phyloP scores from a whole-genome alignment of 2,113 vertebrate genomes.

The Microtus montanus region DNA sequence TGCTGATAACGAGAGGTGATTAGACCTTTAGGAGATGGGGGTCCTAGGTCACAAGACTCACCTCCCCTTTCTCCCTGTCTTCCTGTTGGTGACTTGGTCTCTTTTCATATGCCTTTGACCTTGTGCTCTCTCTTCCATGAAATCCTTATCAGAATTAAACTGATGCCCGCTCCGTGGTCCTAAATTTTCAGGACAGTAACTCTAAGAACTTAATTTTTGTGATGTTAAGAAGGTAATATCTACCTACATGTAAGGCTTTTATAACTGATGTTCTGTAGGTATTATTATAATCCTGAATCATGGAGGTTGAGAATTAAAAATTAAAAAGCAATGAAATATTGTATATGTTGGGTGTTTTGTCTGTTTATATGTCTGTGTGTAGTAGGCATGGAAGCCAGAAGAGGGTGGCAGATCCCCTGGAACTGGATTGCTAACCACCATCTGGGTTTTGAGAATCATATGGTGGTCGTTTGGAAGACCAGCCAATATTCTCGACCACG shows the following conservation, averaged over 20 bases:
- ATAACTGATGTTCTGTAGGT: background rate
- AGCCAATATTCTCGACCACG: background rate
- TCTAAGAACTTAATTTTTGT: background rate
- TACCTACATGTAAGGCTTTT: background rate
- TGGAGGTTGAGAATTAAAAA: background rate
- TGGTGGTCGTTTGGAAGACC: background rate
- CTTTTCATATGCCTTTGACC: background rate
- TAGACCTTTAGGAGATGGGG: background rate
- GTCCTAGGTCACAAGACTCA: background rate
- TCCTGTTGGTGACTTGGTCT: background rate
- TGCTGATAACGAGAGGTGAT: background rate
- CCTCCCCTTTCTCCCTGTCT: background rate
- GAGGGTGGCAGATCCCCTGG: background rate
- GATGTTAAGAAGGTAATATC: background rate
- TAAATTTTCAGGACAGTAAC: background rate
- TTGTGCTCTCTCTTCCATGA: background rate
- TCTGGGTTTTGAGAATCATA: background rate
- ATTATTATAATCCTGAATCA: conserved; percentile 2
- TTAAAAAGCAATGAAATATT: background rate
- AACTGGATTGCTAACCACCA: background rate
- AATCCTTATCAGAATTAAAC: background rate
- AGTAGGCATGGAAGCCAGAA: background rate
- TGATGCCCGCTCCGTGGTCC: background rate
- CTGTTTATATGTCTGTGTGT: background rate
- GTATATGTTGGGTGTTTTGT: background rate